Conservation (phyloP, 2,888 invertebrate genomes). For the Galerucella calmariensis region DNA sequence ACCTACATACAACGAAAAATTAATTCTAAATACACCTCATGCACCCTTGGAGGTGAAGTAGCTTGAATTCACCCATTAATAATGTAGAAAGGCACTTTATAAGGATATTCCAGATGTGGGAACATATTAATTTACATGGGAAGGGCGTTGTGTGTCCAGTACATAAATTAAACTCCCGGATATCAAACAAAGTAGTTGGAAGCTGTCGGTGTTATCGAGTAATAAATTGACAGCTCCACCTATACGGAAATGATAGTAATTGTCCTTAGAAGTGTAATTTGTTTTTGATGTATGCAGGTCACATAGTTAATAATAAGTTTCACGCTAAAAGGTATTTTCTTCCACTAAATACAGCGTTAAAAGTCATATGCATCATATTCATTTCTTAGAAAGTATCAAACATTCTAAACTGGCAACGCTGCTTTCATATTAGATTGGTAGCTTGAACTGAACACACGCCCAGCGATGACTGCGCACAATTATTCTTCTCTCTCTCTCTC, state of each 20-base stretch:
- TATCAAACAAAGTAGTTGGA: slow-evolving; percentile 4
- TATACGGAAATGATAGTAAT: not conserved
- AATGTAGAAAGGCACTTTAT: not conserved
- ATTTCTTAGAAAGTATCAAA: too few species aligned
- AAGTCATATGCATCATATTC: too few species aligned
- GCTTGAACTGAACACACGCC: too few species aligned
- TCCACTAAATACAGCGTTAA: too few species aligned
- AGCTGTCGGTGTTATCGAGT: not conserved
- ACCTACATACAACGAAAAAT: not conserved
- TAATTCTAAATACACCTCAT: not conserved
- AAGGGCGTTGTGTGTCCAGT: slow-evolving; percentile 4
- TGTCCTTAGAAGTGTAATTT: too few species aligned
- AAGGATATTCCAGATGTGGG: slow-evolving; percentile 5
- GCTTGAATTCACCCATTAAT: not conserved
- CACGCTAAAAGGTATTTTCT: too few species aligned
- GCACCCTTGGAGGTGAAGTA: not conserved
- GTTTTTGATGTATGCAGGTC: too few species aligned
- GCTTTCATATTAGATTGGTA: too few species aligned
- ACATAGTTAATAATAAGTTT: too few species aligned
- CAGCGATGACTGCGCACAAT: too few species aligned
- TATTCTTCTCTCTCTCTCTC: too few species aligned
- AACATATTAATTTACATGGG: slow-evolving; percentile 3
- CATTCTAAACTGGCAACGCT: too few species aligned
- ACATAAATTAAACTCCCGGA: slow-evolving; percentile 1
- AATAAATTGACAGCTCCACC: not conserved